Base-by-base conservation (phyloP, 2,888 invertebrate species). In the Sphecodes monilicornis region DNA sequence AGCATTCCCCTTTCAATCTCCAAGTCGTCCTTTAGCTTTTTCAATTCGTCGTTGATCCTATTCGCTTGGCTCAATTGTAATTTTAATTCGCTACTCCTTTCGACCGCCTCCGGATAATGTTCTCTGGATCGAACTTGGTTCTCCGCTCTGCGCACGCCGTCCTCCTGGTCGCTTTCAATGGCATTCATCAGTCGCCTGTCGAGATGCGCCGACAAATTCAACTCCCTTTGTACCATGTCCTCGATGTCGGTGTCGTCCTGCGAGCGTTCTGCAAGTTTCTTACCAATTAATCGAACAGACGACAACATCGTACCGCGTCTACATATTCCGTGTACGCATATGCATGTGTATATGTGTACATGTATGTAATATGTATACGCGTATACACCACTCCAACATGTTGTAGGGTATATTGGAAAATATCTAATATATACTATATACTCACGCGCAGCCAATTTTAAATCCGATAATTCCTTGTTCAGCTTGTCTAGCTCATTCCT, bases 161-260 rank as follows among this genome's bases (percentile, higher is more conserved):
- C 92, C 32, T 93, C 93, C 0, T 86, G 70, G 26, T 95, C 94
- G 79, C 95, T 95, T 84, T 96, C 96, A 29, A 96, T 95, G 0
- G 96, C 96, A 76, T 95, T 96, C 43, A 96, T 93, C 57, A 96
- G 96, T 87, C 96, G 96, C 4, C 96, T 95, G 90, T 97, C 97
- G 39, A 97, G 93, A 86, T 95, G 95, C 0, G 96, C 96, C 0
- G 97, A 96, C 84, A 96, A 95, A 91, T 96, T 96, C 1, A 97
- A 90, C 90, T 97, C 96, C 83, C 96, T 95, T 71, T 96, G 96
- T 4, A 97, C 95, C 93, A 93, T 94, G 26, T 94, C 93, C 68
- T 93, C 92, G 72, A 93, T 93, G n/a, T 94, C 93, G 3, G 88
- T 92, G 2, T 92, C 93, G 26, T 91, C 92, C 43, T 90, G 91